A percentile compares a stretch with the other conserved stretches of the same genome.
Conservation (phyloP, 2,113 vertebrate species). For the Bostrychus sinensis region DNA sequence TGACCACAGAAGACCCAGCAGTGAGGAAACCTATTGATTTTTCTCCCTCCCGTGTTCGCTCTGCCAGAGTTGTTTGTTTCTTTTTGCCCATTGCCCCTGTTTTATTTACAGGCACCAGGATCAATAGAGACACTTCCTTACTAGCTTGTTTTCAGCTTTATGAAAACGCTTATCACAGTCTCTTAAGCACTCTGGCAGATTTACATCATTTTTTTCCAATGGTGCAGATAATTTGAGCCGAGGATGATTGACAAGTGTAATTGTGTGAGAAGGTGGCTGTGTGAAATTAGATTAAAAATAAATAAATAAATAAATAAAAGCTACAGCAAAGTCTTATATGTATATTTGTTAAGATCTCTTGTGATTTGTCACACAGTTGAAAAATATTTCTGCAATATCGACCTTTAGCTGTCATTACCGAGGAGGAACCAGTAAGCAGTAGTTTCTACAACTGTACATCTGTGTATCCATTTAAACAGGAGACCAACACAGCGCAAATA, state of each 20-base stretch:
- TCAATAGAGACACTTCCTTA: constrained; percentile 77
- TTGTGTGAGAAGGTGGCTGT: constrained; percentile 66
- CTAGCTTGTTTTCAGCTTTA: constrained; percentile 75
- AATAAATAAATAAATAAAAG: too few relatives aligned
- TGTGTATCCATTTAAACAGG: constrained; percentile 4
- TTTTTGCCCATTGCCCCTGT: constrained; percentile 74
- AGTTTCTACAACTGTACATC: constrained; percentile 14
- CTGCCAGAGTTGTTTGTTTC: constrained; percentile 77
- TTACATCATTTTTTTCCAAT: constrained; percentile 76
- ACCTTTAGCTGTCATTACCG: constrained; percentile 52
- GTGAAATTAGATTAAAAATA: constrained; percentile 34
- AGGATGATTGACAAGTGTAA: constrained; percentile 85
- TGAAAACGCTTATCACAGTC: constrained; percentile 73
- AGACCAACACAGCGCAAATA: constrained; percentile 21
- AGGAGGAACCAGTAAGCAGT: constrained; percentile 33
- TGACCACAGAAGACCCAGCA: constrained; percentile 72
- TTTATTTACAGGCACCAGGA: constrained; percentile 78
- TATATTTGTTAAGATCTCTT: constrained; percentile 59
- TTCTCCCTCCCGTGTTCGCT: constrained; percentile 65
- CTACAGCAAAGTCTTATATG: constrained; percentile 59
- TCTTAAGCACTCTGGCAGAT: constrained; percentile 65
- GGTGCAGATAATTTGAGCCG: constrained; percentile 75
- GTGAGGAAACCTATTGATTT: constrained; percentile 79
- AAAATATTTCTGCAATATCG: constrained; percentile 53
- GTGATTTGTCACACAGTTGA: constrained; percentile 56